Evolutionary conservation across 2,797 vertebrate genomes (phyloP).

Genomic region (Micromesistius poutassou): DNA sequence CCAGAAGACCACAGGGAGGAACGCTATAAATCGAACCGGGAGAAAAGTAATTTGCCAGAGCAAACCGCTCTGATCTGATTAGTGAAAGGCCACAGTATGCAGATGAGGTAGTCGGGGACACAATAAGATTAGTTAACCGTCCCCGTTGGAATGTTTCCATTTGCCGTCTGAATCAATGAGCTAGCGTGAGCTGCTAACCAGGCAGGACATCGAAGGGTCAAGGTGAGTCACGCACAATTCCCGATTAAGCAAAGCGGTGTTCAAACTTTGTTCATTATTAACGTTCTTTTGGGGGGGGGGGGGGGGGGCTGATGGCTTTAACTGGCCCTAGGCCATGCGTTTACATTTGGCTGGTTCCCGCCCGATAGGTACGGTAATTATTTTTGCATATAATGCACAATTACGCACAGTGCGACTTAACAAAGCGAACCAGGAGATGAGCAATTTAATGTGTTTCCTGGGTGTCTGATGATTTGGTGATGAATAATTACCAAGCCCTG

Average conservation of each 20-base stretch:
- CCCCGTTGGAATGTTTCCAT: neutral
- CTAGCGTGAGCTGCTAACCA: neutral
- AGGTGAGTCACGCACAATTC: conserved; percentile 13
- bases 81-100: neutral
- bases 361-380: conserved; percentile 60
- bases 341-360: conserved; percentile 34
- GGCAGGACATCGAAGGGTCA: neutral
- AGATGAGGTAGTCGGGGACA: neutral
- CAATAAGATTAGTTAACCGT: neutral
- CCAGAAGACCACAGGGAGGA: neutral
- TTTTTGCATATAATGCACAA: conserved; percentile 49
- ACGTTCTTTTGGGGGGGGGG: conserved; percentile 27
- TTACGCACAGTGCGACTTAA: conserved; percentile 53
- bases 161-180: neutral
- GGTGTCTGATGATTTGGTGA: conserved; percentile 58
- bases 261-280: conserved; percentile 38
- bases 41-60: neutral
- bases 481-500: conserved; percentile 64
- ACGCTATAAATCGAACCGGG: neutral
- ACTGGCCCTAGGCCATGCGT: conserved; percentile 47
- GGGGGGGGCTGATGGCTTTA: conserved; percentile 38
- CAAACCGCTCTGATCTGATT: neutral
- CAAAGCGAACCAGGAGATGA: conserved; percentile 55
- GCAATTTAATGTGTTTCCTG: conserved; percentile 53
- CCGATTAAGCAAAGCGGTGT: conserved; percentile 45